phyloP scores from a whole-genome alignment of 2,888 invertebrate genomes.

The Polyommatus iphigenia region DNA sequence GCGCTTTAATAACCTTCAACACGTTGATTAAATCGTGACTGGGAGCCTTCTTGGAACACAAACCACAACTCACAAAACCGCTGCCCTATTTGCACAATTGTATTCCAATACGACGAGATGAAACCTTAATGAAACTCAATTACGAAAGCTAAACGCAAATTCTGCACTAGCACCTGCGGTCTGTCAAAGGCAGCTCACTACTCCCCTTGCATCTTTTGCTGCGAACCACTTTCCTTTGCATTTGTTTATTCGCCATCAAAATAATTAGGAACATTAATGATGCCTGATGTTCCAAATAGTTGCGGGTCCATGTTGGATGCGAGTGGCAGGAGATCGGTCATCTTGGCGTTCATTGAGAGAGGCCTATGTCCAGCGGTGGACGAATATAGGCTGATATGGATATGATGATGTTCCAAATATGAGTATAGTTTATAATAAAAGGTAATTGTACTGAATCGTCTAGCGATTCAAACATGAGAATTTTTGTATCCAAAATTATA shows the following conservation, averaged over 20 bases:
- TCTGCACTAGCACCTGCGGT: slow-evolving; percentile 50
- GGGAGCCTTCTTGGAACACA: background rate
- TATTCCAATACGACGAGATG: slow-evolving; percentile 21
- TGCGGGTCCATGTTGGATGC: too few species aligned
- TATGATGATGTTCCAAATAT: too few species aligned
- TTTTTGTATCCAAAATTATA: too few species aligned
- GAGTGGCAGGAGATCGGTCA: too few species aligned
- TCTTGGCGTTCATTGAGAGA: too few species aligned
- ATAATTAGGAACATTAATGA: background rate
- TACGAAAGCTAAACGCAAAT: slow-evolving; percentile 42
- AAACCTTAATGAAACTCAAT: slow-evolving; percentile 41
- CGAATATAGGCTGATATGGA: too few species aligned
- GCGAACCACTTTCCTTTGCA: slow-evolving; percentile 10
- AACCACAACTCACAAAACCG: slow-evolving; percentile 14
- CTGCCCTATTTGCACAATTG: slow-evolving; percentile 23
- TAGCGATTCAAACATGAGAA: too few species aligned
- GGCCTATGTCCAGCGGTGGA: too few species aligned
- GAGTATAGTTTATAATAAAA: too few species aligned
- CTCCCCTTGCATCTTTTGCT: slow-evolving; percentile 43
- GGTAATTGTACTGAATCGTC: too few species aligned
- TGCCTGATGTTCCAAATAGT: too few species aligned
- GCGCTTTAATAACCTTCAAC: background rate
- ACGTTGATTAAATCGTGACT: background rate
- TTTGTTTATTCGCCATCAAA: background rate
- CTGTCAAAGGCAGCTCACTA: slow-evolving; percentile 50